A percentile compares a stretch with the other conserved stretches of the same genome.
Conservation (phyloP, 2,888 invertebrate genomes). For the Uropetala carovei region DNA sequence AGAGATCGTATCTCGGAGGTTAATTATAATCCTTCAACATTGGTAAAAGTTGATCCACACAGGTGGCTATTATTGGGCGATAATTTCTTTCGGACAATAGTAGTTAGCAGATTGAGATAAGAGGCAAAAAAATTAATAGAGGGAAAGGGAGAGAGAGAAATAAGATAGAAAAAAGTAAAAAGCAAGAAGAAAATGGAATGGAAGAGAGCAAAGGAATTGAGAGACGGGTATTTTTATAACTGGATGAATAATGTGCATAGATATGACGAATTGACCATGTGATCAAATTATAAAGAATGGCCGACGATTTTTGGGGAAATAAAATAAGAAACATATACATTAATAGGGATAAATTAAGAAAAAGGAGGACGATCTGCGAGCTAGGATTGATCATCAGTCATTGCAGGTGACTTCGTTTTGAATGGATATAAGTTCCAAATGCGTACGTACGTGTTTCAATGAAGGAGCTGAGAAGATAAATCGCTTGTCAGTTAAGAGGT, state of each 20-base stretch:
- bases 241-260: not conserved
- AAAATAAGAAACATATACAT: no score
- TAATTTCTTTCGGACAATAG: slow-evolving; percentile 44
- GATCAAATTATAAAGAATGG: no score
- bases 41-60: not conserved
- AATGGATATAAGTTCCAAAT: no score
- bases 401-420: no score
- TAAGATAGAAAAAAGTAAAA: not conserved
- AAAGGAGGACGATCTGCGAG: no score
- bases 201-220: not conserved
- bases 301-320: no score
- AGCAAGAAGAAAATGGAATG: not conserved
- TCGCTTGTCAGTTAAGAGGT: no score
- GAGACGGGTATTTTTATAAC: not conserved
- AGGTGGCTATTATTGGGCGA: slow-evolving; percentile 21
- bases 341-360: no score
- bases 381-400: no score
- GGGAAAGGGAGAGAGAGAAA: not conserved
- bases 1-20: slow-evolving; percentile 22
- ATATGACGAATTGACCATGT: no score
- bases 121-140: not conserved
- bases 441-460: no score
- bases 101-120: not conserved
- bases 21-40: slow-evolving; percentile 42
- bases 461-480: no score